Evolutionary conservation across 1,140 invertebrate genomes (phyloP).

Genomic region (Diorhabda carinulata): DNA sequence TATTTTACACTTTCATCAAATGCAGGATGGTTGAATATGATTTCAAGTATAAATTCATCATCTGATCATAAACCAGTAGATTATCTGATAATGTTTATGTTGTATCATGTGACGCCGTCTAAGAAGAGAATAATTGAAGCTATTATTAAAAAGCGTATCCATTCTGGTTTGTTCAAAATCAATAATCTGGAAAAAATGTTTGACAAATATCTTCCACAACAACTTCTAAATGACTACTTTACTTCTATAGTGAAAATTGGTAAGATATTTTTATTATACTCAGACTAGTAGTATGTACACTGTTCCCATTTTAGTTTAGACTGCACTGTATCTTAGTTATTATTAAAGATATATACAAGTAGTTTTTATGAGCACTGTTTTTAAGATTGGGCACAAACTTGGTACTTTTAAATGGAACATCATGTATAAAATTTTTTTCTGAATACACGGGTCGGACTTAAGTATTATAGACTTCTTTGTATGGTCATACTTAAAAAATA

Average conservation of each 20-base stretch:
- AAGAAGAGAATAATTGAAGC: constrained; percentile 46
- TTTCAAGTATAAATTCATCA: constrained; percentile 28
- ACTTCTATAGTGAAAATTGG: constrained; percentile 46
- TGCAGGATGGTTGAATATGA: constrained; percentile 35
- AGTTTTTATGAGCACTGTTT: too few relatives aligned
- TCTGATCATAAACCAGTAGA: constrained; percentile 47
- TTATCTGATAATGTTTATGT: constrained; percentile 47
- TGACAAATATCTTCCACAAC: constrained; percentile 40
- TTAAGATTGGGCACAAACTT: too few relatives aligned
- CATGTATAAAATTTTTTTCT: too few relatives aligned
- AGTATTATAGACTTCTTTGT: too few relatives aligned
- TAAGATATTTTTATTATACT: background rate
- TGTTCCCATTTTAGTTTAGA: too few relatives aligned
- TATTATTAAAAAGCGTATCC: constrained; percentile 47
- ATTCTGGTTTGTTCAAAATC: constrained; percentile 46
- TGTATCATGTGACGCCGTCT: constrained; percentile 45
- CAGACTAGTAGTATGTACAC: too few relatives aligned
- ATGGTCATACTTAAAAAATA: too few relatives aligned
- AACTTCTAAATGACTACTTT: constrained; percentile 47
- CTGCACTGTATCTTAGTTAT: too few relatives aligned
- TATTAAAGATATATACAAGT: too few relatives aligned
- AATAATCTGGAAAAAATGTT: constrained; percentile 45
- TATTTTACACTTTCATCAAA: constrained; percentile 27
- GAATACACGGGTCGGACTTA: too few relatives aligned
- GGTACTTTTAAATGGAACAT: too few relatives aligned